phyloP scores from a whole-genome alignment of 1,140 invertebrate genomes.

The Drosophila nebulosa region DNA sequence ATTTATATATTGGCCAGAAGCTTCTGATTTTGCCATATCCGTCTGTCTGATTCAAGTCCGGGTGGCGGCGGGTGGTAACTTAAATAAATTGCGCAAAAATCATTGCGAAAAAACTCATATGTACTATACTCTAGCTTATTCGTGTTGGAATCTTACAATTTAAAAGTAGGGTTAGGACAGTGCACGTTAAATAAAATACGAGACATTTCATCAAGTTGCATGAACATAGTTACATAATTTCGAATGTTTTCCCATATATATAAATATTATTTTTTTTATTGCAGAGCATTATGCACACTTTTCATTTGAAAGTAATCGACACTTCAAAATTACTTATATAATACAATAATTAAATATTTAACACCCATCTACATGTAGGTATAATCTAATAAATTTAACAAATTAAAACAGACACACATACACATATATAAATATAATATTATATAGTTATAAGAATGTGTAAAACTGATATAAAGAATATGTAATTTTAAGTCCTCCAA shows the following conservation, averaged over 20 bases:
- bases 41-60: background rate
- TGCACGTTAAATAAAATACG: background rate
- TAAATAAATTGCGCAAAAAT: background rate
- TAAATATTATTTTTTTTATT: background rate
- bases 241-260: background rate
- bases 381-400: slow-evolving; percentile 48
- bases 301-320: background rate
- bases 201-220: background rate
- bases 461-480: slow-evolving; percentile 10
- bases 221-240: background rate
- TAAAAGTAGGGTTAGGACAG: background rate
- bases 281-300: background rate
- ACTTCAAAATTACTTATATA: background rate
- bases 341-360: slow-evolving; percentile 1
- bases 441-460: slow-evolving; percentile 2
- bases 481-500: slow-evolving; percentile 8
- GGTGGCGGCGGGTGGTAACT: background rate
- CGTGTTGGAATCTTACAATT: background rate
- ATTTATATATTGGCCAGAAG: background rate
- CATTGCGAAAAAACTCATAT: background rate
- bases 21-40: background rate
- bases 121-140: background rate
- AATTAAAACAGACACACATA: slow-evolving; percentile 36
- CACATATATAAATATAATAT: slow-evolving; percentile 31
- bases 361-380: slow-evolving; percentile 29